Percentiles rank a stretch among this genome's conserved stretches.
These are phyloP conservation scores for Anarhynchus alexandrinus DNA, from an alignment of 2,113 vertebrate genomes.

Conservation along the genomic window DNA sequence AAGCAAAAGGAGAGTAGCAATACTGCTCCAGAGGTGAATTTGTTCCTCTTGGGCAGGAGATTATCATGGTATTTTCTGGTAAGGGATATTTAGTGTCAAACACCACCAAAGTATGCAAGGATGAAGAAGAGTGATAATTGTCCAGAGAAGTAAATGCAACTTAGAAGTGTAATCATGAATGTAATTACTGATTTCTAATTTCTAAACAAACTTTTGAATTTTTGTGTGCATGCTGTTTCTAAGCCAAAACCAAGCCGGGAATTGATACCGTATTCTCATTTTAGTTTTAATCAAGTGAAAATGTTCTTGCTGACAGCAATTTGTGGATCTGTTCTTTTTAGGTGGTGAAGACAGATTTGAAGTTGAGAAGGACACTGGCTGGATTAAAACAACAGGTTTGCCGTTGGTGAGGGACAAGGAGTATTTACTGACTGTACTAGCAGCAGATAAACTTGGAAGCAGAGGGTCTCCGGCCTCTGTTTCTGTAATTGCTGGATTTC, in stretches of 20 bases:
- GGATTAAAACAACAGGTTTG: conserved; percentile 82
- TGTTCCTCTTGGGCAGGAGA: background rate
- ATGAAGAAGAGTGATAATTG: background rate
- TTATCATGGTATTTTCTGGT: background rate
- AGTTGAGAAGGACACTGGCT: conserved; percentile 83
- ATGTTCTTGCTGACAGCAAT: background rate
- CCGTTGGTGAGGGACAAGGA: conserved; percentile 80
- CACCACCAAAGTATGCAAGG: background rate
- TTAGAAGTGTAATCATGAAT: background rate
- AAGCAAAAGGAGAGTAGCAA: background rate
- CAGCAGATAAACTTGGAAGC: conserved; percentile 80
- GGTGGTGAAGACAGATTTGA: conserved; percentile 86
- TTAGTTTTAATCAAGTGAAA: background rate
- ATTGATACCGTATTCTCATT: background rate
- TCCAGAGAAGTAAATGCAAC: background rate
- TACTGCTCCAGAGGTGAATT: background rate
- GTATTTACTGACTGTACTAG: conserved; percentile 82
- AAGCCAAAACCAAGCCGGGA: background rate
- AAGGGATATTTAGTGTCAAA: background rate
- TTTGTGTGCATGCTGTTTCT: background rate
- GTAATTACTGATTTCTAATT: background rate
- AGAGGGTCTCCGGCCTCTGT: conserved; percentile 76
- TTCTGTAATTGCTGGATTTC: conserved; percentile 79
- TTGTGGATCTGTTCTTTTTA: conserved; percentile 24
- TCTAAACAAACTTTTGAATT: background rate